These are phyloP conservation scores for Neuroterus valhalla DNA, from an alignment of 1,140 invertebrate genomes.

Conservation along the genomic window DNA sequence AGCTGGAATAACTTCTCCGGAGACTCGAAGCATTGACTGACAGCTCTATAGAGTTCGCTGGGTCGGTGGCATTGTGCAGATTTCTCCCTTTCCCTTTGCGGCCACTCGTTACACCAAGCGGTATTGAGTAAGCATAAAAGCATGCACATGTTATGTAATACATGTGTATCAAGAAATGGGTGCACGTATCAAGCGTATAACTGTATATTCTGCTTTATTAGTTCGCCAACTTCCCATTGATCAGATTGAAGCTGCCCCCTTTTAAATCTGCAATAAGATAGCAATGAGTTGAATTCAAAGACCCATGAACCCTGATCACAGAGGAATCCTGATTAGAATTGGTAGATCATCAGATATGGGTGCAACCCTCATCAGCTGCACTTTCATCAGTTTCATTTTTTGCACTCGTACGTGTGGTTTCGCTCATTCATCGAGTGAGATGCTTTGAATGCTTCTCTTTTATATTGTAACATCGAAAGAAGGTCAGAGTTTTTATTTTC, in stretches of 20 bases:
- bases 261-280: no score
- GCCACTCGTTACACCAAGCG: constrained; percentile 44
- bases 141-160: constrained; percentile 18
- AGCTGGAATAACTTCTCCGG: constrained; percentile 54
- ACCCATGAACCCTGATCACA: no score
- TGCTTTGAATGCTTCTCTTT: constrained; percentile 27
- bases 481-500: constrained; percentile 44
- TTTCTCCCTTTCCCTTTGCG: constrained; percentile 51
- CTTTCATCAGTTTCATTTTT: background rate
- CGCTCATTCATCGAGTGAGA: background rate
- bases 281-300: no score
- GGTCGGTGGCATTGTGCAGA: constrained; percentile 70
- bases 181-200: constrained; percentile 38
- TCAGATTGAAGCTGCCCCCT: no score
- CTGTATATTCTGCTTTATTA: background rate
- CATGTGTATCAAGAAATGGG: constrained; percentile 58
- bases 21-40: constrained; percentile 64
- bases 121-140: constrained; percentile 29
- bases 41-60: constrained; percentile 71
- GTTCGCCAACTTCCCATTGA: no score
- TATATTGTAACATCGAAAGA: constrained; percentile 8
- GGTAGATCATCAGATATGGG: no score
- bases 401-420: background rate
- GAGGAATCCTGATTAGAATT: no score
- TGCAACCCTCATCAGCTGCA: no score